Conservation (phyloP, 92 coral and sea anemone genomes). For the Phenganax stokvisi region DNA sequence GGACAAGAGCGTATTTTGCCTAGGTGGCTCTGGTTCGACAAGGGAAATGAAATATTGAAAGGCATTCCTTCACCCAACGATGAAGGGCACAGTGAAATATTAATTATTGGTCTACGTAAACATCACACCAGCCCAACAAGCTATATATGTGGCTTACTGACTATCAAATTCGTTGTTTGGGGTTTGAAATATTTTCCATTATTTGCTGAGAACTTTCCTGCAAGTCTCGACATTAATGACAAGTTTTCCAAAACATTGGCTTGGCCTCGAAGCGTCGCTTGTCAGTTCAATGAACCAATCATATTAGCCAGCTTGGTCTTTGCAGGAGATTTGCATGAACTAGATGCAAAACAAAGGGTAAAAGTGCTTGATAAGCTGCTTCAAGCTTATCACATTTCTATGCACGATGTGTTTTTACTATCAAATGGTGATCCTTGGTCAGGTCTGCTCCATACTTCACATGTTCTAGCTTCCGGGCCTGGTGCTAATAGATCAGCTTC, state of each 20-base stretch:
- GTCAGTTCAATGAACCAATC: constrained; percentile 61
- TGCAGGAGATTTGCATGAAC: constrained; percentile 46
- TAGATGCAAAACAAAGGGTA: constrained; percentile 67
- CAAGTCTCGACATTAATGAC: constrained; percentile 28
- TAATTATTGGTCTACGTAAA: constrained; percentile 70
- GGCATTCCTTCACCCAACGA: constrained; percentile 78
- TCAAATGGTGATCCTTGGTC: constrained; percentile 59
- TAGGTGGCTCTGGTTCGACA: constrained; percentile 69
- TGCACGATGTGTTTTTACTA: constrained; percentile 50
- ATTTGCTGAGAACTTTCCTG: constrained; percentile 37
- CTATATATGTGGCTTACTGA: constrained; percentile 68
- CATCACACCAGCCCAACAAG: constrained; percentile 43
- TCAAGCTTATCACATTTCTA: constrained; percentile 48
- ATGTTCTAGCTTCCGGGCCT: constrained; percentile 70
- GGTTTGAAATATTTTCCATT: constrained; percentile 41
- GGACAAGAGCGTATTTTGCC: constrained; percentile 67
- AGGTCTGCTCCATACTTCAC: constrained; percentile 60
- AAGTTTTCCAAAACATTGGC: constrained; percentile 30
- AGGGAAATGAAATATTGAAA: constrained; percentile 49
- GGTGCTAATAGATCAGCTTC: constrained; percentile 74
- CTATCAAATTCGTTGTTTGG: constrained; percentile 66
- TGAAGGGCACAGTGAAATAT: constrained; percentile 58
- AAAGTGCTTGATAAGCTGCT: constrained; percentile 47
- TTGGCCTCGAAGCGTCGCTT: constrained; percentile 35
- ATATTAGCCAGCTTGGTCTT: constrained; percentile 61